Evolutionary conservation across 2,797 vertebrate genomes (phyloP).

Genomic region (Lutjanus campechanus): DNA sequence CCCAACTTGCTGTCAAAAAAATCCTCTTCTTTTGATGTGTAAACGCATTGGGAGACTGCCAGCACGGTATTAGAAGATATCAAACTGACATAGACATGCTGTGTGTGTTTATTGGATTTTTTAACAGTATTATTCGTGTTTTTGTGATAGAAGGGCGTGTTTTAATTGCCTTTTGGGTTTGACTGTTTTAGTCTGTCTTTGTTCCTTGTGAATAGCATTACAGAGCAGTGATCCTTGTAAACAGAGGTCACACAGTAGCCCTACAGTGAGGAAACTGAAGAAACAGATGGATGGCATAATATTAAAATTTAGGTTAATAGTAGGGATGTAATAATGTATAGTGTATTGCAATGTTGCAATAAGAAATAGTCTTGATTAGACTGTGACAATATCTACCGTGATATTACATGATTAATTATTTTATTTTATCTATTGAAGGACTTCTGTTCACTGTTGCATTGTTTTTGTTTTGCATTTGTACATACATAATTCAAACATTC

Average conservation of each 20-base stretch:
- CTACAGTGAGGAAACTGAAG: neutral
- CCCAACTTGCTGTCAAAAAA: neutral
- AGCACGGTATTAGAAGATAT: neutral
- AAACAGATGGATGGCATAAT: neutral
- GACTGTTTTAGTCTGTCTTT: neutral
- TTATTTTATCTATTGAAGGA: too few relatives aligned
- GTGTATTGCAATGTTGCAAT: too few relatives aligned
- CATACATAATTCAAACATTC: too few relatives aligned
- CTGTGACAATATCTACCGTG: too few relatives aligned
- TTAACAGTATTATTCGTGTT: neutral
- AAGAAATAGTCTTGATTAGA: too few relatives aligned
- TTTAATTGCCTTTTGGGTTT: neutral
- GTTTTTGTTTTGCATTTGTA: too few relatives aligned
- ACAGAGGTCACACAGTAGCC: neutral
- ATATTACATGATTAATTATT: too few relatives aligned
- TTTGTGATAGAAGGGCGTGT: neutral
- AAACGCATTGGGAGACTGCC: neutral
- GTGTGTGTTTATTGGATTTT: neutral
- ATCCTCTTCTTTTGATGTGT: neutral
- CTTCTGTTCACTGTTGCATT: too few relatives aligned
- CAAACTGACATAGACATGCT: neutral
- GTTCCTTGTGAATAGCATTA: neutral
- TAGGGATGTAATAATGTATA: neutral
- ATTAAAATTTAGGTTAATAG: conserved; percentile 11
- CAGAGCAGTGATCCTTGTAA: neutral